Base-by-base conservation (phyloP, 2,888 invertebrate genomes). In the Rotaria magnacalcarata region DNA sequence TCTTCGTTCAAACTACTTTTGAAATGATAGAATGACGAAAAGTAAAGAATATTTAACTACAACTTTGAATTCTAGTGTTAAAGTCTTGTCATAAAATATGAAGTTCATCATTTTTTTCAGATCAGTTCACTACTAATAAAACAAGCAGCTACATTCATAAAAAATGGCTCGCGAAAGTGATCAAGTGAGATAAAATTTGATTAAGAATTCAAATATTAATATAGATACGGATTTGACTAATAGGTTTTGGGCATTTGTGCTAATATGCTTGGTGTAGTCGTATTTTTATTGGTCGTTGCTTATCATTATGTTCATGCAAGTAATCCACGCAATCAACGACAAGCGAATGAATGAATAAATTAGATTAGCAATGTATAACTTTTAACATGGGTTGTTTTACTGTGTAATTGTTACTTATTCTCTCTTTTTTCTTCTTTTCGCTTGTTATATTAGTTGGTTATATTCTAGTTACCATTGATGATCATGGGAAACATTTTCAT, bases 291-390 rank as follows among this genome's bases (percentile, higher is more conserved):
- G 85, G 97, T 97, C n/a, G 96, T 97, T 85, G 92, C 97, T 4
- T 97, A 96, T 90, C 97, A 97, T 90, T 97, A 97, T 90, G 96
- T 97, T 86, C 94, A 95, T 88, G 96, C 96, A 0, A 96, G 91
- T 87, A 91, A 90, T 88, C 87, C 89, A 80, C 47, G 80, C 7
- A 43, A 80, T 80, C 21, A 47, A 80, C 43, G 80, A 80, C 80
- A 47, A 10, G 8, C n/a, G n/a, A 80, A 47, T 80, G n/a, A 80
- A 47, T 80, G 80, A 47, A 47, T 80, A 11, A 47, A 41, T 14
- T 7, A 80, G 24, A n/a, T 8, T 3, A 47, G 10, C n/a, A 80
- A 41, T 67, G 67, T 67, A 16, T 67, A 67, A 67, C 67, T 67
- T 67, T 67, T 8, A 67, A 67, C 67, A 27, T 67, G 19, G 54